These are phyloP conservation scores for Belonocnema kinseyi DNA, from an alignment of 1,140 invertebrate species.

Conservation along the genomic window DNA sequence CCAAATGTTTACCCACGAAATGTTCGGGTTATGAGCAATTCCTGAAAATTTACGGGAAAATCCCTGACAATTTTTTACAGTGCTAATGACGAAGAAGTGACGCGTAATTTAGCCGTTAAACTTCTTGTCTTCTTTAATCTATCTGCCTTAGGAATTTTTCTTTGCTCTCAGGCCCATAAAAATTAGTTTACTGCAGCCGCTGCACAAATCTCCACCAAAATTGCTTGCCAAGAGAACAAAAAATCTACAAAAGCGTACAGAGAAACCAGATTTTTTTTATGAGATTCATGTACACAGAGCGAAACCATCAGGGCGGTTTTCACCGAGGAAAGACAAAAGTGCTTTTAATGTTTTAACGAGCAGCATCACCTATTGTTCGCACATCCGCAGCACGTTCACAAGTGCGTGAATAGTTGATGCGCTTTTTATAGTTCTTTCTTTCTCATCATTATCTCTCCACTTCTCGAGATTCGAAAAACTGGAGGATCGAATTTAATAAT, in stretches of 20 bases:
- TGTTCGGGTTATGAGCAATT: too few relatives aligned
- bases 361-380: slow-evolving; percentile 46
- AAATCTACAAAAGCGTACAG: background rate
- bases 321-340: slow-evolving; percentile 52
- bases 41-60: too few relatives aligned
- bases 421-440: slow-evolving; percentile 24
- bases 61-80: too few relatives aligned
- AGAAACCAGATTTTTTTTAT: background rate
- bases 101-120: too few relatives aligned
- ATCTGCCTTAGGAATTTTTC: too few relatives aligned
- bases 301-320: slow-evolving; percentile 45
- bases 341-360: slow-evolving; percentile 60
- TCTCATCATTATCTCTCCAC: slow-evolving; percentile 1
- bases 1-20: too few relatives aligned
- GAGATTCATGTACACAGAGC: background rate
- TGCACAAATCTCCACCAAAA: too few relatives aligned
- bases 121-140: too few relatives aligned
- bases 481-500: background rate
- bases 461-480: background rate
- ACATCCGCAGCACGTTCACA: slow-evolving; percentile 27
- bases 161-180: too few relatives aligned
- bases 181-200: too few relatives aligned
- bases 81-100: too few relatives aligned
- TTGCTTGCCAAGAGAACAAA: background rate
- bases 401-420: slow-evolving; percentile 24